These are phyloP conservation scores for Galemys pyrenaicus DNA, from an alignment of 2,113 vertebrate species.

Conservation along the genomic window DNA sequence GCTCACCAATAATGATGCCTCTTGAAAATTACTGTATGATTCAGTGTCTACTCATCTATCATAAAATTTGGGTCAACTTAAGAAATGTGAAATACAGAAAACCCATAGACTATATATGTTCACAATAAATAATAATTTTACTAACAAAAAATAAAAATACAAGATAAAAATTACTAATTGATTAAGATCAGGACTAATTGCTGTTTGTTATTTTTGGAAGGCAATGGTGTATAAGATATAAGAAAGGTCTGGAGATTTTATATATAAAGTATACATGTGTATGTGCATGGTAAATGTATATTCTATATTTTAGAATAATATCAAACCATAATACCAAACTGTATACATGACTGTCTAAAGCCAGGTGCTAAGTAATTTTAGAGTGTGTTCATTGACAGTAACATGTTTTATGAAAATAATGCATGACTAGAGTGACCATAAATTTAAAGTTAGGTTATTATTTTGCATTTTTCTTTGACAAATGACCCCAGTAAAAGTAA, in stretches of 20 bases:
- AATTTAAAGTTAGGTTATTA: background rate
- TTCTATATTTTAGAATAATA: background rate
- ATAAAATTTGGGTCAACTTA: background rate
- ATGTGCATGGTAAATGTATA: background rate
- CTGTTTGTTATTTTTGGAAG: slow-evolving; percentile 24
- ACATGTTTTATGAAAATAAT: background rate
- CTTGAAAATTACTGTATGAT: background rate
- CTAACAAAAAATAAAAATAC: background rate
- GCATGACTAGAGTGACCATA: background rate
- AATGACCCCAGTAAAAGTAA: background rate
- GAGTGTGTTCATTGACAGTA: background rate
- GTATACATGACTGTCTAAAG: background rate
- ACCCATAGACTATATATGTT: background rate
- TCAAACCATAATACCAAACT: background rate
- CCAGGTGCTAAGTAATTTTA: background rate
- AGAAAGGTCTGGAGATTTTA: background rate
- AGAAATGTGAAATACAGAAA: background rate
- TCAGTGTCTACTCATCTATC: background rate
- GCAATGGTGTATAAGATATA: background rate
- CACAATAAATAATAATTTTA: background rate
- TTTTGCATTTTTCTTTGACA: background rate
- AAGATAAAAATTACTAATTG: background rate
- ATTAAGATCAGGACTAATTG: no score
- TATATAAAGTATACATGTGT: background rate
- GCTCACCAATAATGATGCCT: background rate